Conservation (phyloP, 2,113 vertebrate genomes). For the Odontophorus gujanensis region DNA sequence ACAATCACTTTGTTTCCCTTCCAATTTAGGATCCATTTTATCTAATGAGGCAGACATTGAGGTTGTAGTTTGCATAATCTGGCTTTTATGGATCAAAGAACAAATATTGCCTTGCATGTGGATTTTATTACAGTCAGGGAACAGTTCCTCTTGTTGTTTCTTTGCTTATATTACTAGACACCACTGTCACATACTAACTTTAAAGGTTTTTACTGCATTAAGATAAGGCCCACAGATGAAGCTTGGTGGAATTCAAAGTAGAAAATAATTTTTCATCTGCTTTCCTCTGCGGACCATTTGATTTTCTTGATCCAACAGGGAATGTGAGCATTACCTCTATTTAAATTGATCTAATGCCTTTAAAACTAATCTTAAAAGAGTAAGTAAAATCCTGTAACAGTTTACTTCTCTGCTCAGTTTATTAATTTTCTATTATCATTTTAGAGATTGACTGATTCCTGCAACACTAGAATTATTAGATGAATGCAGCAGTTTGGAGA, state of each 20-base stretch:
- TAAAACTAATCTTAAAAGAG: not conserved
- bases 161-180: not conserved
- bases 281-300: not conserved
- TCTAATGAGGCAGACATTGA: not conserved
- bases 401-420: not conserved
- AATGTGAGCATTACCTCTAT: not conserved
- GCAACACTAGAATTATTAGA: not conserved
- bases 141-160: not conserved
- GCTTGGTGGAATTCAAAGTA: constrained; percentile 6
- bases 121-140: not conserved
- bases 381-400: not conserved
- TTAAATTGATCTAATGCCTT: constrained; percentile 23
- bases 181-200: not conserved
- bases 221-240: not conserved
- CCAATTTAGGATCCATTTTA: constrained; percentile 11
- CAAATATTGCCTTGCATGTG: not conserved
- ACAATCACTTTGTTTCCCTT: not conserved
- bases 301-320: not conserved
- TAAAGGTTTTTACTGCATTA: not conserved
- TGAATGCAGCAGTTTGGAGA: not conserved
- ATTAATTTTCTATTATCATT: not conserved
- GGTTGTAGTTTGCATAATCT: not conserved
- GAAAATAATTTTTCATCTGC: constrained; percentile 15
- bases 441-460: not conserved
- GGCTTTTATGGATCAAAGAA: constrained; percentile 23